These are phyloP conservation scores for Dermolepida albohirtum DNA, from an alignment of 2,888 invertebrate species.

Conservation along the genomic window DNA sequence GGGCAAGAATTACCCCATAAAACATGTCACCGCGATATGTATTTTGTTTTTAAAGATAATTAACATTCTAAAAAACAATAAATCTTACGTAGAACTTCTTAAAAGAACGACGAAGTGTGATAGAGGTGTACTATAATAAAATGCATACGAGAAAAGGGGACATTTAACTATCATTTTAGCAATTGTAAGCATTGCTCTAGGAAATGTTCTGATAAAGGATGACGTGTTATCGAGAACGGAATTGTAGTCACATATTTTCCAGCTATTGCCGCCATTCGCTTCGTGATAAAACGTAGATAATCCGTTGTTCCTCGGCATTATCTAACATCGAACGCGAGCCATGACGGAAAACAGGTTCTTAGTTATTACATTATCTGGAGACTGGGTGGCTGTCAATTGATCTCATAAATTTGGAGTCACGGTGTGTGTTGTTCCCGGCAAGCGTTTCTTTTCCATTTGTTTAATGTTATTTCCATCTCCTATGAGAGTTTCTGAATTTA, in stretches of 20 bases:
- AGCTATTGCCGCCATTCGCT: constrained; percentile 9
- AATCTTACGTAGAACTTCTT: too few species aligned
- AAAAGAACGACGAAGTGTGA: not conserved
- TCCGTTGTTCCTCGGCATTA: constrained; percentile 32
- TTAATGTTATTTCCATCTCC: constrained; percentile 10
- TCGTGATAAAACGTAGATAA: constrained; percentile 32
- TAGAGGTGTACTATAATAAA: constrained; percentile 11
- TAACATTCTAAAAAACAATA: too few species aligned
- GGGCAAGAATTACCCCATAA: too few species aligned
- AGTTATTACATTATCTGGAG: constrained; percentile 35
- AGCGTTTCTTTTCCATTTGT: constrained; percentile 18
- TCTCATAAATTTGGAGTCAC: constrained; percentile 18
- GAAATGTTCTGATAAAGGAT: constrained; percentile 19
- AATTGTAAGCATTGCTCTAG: constrained; percentile 28
- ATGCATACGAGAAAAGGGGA: not conserved
- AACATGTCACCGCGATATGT: too few species aligned
- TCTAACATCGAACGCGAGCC: constrained; percentile 30
- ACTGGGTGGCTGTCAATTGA: constrained; percentile 33
- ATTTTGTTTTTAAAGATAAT: too few species aligned
- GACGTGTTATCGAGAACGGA: constrained; percentile 31
- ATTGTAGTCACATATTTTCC: constrained; percentile 32
- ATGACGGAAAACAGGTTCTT: constrained; percentile 37
- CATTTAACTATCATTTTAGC: constrained; percentile 6
- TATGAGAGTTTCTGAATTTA: constrained; percentile 6
- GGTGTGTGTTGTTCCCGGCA: constrained; percentile 6